Evolutionary conservation across 2,797 vertebrate species (phyloP), one percentile per base, ranked within the genome.

Genomic region (Okamejei kenojei): DNA sequence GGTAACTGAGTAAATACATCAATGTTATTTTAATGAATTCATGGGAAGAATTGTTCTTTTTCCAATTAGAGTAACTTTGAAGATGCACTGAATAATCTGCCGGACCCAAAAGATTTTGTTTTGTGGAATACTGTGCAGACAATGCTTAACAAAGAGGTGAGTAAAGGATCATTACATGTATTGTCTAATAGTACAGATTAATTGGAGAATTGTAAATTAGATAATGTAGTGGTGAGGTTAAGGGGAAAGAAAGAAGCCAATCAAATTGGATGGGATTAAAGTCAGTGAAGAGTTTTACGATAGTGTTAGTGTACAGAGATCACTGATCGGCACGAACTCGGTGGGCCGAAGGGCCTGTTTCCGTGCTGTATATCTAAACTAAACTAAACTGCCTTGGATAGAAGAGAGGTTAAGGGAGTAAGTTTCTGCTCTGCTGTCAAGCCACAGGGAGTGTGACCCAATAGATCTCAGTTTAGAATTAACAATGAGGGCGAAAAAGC

Each of bases 61-160:
- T 92, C n/a, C 45, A 71, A 92, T 58, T n/a, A 92, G 90, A 45
- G 23, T 76, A 26, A 0, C 13, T 15, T 92, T 73, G 6, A 76
- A 54, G 90, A 92, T 0, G 21, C 29, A 7, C 38, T 92, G 38
- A 76, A 13, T 74, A 54, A 15, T 17, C 0, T 74, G 73, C 90
- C 90, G n/a, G 90, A 92, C 0, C 13, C 13, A 74, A 92, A n/a
- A n/a, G 73, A 76, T 76, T 38, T 92, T 54, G 90, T 92, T n/a
- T 3, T 76, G 35, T 92, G 90, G 90, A n/a, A 0, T 7, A n/a
- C 38, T 9, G 13, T 92, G 45, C 90, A 76, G 71, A 92, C 35
- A 17, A 26, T 92, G 35, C 54, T 92, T 71, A 45, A 92, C 23
- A 76, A 76, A 54, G 71, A 92, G 38, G 90, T 76, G 71, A 92